phyloP scores from a whole-genome alignment of 2,888 invertebrate species.

The Synanthedon tipuliformis region DNA sequence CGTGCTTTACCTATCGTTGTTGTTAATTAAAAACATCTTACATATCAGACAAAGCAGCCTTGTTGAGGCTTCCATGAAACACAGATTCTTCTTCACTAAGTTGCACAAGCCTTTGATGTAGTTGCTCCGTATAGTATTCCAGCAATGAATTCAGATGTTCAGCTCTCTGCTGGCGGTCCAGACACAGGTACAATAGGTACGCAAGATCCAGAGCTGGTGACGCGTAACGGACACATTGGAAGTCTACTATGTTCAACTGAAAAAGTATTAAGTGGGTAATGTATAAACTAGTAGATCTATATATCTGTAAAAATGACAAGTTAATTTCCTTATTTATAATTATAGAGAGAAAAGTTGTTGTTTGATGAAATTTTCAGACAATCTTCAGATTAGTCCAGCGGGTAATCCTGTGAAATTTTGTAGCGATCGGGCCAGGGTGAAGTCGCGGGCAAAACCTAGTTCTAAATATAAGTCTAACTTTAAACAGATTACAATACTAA shows the following conservation, averaged over 20 bases:
- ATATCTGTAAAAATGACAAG: too few species aligned
- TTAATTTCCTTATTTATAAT: too few species aligned
- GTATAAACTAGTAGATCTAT: too few species aligned
- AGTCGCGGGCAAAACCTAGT: too few species aligned
- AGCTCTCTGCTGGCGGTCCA: conserved; percentile 71
- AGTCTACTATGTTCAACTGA: conserved; percentile 77
- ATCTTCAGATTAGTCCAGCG: too few species aligned
- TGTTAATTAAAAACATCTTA: conserved; percentile 33
- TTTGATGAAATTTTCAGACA: too few species aligned
- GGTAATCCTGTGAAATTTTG: too few species aligned
- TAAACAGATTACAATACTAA: not conserved
- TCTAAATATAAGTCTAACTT: too few species aligned
- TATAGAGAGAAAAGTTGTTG: too few species aligned
- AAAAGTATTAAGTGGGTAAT: conserved; percentile 4
- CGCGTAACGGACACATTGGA: conserved; percentile 77
- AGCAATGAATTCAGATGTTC: conserved; percentile 69
- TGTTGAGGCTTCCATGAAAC: conserved; percentile 43
- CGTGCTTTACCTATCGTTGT: not conserved
- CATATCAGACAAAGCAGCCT: conserved; percentile 67
- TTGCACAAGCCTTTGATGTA: conserved; percentile 65
- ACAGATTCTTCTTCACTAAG: conserved; percentile 62
- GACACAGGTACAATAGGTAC: conserved; percentile 75
- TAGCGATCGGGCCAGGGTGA: too few species aligned
- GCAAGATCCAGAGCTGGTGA: conserved; percentile 77
- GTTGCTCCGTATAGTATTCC: conserved; percentile 70